Conservation (phyloP, 30 jellyfish, hydroid and myxozoan species). For the Catostylus mosaicus region DNA sequence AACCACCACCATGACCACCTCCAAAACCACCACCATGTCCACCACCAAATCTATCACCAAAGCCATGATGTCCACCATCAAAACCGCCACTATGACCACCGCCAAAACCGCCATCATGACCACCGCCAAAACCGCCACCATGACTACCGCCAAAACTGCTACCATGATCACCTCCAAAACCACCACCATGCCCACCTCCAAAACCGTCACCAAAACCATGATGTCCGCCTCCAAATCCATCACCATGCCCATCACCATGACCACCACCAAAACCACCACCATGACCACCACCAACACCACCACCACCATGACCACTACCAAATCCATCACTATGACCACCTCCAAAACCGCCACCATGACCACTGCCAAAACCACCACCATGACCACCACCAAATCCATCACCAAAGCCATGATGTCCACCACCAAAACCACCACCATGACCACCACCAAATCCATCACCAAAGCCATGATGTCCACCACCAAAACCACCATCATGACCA, state of each 20-base stretch:
- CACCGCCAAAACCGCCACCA: conserved; percentile 37
- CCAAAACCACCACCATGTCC: conserved; percentile 52
- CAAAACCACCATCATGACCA: conserved; percentile 22
- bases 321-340: not conserved
- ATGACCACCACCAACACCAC: conserved; percentile 43
- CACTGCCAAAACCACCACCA: conserved; percentile 30
- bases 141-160: conserved; percentile 6
- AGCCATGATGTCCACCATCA: conserved; percentile 29
- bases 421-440: conserved; percentile 33
- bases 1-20: conserved; percentile 25
- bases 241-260: conserved; percentile 23
- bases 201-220: conserved; percentile 23
- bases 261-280: conserved; percentile 24
- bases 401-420: conserved; percentile 39
- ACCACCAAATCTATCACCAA: conserved; percentile 40
- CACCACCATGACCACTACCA: conserved; percentile 35
- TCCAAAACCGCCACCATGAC: conserved; percentile 20
- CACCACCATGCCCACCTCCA: conserved; percentile 40
- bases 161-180: conserved; percentile 35
- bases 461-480: conserved; percentile 44
- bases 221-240: conserved; percentile 40
- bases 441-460: conserved; percentile 49
- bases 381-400: conserved; percentile 51
- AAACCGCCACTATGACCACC: conserved; percentile 42
- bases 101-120: conserved; percentile 37